Base-by-base conservation (phyloP, 2,888 invertebrate genomes). In the Apamea anceps region DNA sequence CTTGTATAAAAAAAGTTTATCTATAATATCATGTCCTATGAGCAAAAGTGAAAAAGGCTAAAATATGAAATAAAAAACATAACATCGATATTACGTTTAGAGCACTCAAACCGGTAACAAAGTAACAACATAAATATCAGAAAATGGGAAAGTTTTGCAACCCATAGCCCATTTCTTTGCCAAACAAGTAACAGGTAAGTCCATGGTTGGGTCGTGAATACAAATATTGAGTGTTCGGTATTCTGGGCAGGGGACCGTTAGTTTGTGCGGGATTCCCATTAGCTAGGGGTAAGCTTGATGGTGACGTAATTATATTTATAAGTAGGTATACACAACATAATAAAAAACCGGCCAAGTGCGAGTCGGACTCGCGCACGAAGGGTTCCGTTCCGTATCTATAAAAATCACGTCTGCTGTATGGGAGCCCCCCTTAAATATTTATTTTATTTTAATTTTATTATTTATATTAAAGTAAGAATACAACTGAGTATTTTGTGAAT, bases 121-220 rank as follows among this genome's bases (percentile, higher is more conserved):
- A 70, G 68, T 63, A 70, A 84, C 72, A 76, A 66, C 79, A 65
- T 75, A 81, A 88, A 88, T 84, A 82, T 81, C 70, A 37, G 65
- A 74, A 80, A 87, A 84, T 80, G 62, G 78, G 45, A 84, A 87
- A 88, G 79, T 90, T 89, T 82, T 82, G 42, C 76, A 48, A 21
- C 48, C 67, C 77, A 28, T 66, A 75, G 81, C 72, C 63, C 67
- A 68, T 72, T 83, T 76, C 79, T 84, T 83, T 75, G 65, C 71
- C 72, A 79, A 89, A 89, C 88, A 87, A 86, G 87, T 85, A 90
- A 83, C 87, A 85, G 89, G 89, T 90, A 87, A 84, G 71, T 81
- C 71, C 70, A 77, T 77, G 83, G 71, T 65, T 77, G 81, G 73
- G 67, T 51, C 54, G 70, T 79, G 80, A 84, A 90, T 86, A 85